Conservation (phyloP, 2,113 vertebrate species). For the Phylloscopus trochiloides region DNA sequence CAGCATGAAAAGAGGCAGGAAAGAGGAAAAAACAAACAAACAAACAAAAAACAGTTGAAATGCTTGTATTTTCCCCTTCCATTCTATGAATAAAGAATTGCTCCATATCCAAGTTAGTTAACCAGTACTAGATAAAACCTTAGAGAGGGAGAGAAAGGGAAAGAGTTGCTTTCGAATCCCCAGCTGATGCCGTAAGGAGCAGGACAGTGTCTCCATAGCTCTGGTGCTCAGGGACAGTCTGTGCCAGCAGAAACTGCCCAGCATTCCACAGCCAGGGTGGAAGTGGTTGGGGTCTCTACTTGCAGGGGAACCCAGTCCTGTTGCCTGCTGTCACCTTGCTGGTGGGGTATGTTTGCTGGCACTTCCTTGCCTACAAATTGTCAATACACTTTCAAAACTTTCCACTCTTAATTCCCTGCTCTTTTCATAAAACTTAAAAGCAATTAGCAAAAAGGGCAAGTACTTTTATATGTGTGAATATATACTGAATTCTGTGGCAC, state of each 20-base stretch:
- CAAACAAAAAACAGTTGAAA: background rate
- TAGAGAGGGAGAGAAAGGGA: background rate
- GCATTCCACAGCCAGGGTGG: background rate
- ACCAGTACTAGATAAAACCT: background rate
- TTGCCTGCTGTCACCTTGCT: too few relatives aligned
- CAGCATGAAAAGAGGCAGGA: accelerated
- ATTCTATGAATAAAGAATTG: background rate
- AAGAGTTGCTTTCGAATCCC: background rate
- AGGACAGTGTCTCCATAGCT: background rate
- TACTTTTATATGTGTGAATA: background rate
- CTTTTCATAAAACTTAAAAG: background rate
- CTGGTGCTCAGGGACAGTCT: background rate
- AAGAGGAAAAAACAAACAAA: accelerated
- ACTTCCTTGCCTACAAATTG: background rate
- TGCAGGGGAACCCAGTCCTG: accelerated
- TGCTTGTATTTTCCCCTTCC: background rate
- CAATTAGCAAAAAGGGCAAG: background rate
- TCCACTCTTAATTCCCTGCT: background rate
- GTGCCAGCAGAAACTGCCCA: background rate
- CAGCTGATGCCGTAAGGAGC: background rate
- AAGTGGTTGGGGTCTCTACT: accelerated
- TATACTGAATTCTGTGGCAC: background rate
- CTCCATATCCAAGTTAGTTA: background rate
- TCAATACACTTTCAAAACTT: background rate
- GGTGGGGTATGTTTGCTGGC: background rate